Percentiles rank a stretch among this genome's conserved stretches.
These are phyloP conservation scores for Drosophila nasuta DNA, from an alignment of 1,140 invertebrate species.

Conservation along the genomic window DNA sequence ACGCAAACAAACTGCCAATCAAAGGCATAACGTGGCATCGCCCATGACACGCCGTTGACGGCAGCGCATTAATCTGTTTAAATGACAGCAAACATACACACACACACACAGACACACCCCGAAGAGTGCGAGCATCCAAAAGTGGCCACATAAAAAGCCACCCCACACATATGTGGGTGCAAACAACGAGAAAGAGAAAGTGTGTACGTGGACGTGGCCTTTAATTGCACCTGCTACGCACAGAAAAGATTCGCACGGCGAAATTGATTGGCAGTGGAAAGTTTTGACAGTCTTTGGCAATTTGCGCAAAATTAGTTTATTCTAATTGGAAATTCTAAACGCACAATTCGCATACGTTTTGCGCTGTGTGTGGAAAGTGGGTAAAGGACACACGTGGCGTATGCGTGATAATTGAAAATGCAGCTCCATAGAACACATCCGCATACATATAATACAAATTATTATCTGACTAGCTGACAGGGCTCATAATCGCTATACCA, in stretches of 20 bases:
- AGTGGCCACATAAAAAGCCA: conserved; percentile 8
- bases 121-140: background rate
- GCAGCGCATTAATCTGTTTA: conserved; percentile 72
- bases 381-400: conserved; percentile 14
- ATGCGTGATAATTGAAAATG: conserved; percentile 43
- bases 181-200: background rate
- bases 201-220: conserved; percentile 34
- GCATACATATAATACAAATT: conserved; percentile 2
- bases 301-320: conserved; percentile 75
- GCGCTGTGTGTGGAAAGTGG: background rate
- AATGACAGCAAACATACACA: conserved; percentile 55
- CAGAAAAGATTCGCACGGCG: conserved; percentile 40
- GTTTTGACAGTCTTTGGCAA: conserved; percentile 33
- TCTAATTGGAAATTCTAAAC: conserved; percentile 76
- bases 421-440: conserved; percentile 18
- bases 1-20: conserved; percentile 73
- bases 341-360: background rate
- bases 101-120: too few species aligned
- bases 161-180: background rate
- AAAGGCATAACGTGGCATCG: conserved; percentile 55
- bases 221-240: conserved; percentile 57
- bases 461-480: conserved; percentile 35
- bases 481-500: conserved; percentile 43
- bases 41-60: conserved; percentile 67
- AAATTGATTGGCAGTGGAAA: conserved; percentile 31